Evolutionary conservation across 1,140 invertebrate genomes (phyloP).

Genomic region (Bombus pyrosoma): DNA sequence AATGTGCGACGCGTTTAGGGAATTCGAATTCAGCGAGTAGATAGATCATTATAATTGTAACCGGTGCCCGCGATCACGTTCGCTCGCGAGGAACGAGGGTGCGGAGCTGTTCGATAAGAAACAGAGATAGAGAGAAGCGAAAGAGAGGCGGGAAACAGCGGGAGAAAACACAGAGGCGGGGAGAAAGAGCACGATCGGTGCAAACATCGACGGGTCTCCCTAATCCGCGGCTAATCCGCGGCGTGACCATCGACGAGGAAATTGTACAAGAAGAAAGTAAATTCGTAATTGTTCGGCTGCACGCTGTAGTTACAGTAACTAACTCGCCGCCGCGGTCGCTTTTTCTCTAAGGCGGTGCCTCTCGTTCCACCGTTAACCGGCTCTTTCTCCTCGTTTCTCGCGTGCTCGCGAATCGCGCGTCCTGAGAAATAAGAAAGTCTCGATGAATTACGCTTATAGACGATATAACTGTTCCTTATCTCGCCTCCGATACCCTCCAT

Average conservation of each 20-base stretch:
- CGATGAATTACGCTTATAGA: constrained; percentile 7
- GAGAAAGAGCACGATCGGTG: background rate
- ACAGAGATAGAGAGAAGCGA: background rate
- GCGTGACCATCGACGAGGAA: constrained; percentile 55
- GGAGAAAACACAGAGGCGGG: background rate
- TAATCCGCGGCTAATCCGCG: constrained; percentile 35
- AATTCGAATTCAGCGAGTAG: constrained; percentile 32
- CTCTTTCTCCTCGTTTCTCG: constrained; percentile 33
- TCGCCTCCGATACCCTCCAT: background rate
- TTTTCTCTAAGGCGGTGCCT: constrained; percentile 40
- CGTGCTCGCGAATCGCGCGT: constrained; percentile 34
- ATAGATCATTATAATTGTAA: background rate
- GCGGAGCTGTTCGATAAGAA: background rate
- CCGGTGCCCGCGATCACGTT: constrained; percentile 5
- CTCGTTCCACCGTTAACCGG: constrained; percentile 48
- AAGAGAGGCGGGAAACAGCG: background rate
- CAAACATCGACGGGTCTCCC: constrained; percentile 16
- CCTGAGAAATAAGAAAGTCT: constrained; percentile 64
- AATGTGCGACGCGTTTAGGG: background rate
- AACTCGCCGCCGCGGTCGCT: constrained; percentile 28
- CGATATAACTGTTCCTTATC: background rate
- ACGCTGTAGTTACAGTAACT: constrained; percentile 43
- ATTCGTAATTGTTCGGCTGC: constrained; percentile 61
- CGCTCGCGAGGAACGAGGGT: background rate
- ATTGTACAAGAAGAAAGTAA: constrained; percentile 61